Percentiles rank a stretch among this genome's conserved stretches.
phyloP scores from a whole-genome alignment of 2,888 invertebrate genomes.

The Cryptocheilus praepositus region DNA sequence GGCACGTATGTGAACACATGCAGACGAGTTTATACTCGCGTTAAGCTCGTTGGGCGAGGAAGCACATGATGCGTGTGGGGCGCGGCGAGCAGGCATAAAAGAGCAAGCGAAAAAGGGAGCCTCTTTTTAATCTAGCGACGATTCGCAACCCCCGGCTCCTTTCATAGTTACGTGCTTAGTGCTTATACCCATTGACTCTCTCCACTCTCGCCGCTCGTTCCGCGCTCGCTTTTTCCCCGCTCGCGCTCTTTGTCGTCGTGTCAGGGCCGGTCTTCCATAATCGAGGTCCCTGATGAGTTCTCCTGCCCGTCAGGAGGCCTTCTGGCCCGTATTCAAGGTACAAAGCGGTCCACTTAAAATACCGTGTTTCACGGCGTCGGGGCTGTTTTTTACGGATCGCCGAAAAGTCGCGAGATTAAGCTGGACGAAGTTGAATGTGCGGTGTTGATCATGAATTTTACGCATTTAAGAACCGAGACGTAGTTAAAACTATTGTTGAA shows the following conservation, averaged over 20 bases:
- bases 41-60: constrained; percentile 5
- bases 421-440: too few species aligned
- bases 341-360: too few species aligned
- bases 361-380: too few species aligned
- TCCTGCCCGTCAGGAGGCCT: constrained; percentile 10
- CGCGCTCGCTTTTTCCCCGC: background rate
- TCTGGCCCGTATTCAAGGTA: too few species aligned
- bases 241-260: constrained; percentile 40
- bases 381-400: too few species aligned
- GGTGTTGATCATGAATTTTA: too few species aligned
- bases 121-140: constrained; percentile 74
- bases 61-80: constrained; percentile 39
- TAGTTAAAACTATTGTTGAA: too few species aligned
- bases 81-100: constrained; percentile 67
- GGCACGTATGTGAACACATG: background rate
- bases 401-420: too few species aligned
- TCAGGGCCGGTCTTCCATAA: constrained; percentile 32
- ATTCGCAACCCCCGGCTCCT: constrained; percentile 71
- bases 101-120: constrained; percentile 73
- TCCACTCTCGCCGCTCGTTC: background rate
- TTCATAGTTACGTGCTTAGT: constrained; percentile 72
- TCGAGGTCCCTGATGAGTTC: constrained; percentile 26
- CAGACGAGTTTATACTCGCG: constrained; percentile 7
- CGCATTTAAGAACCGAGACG: too few species aligned
- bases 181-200: constrained; percentile 60